phyloP scores from a whole-genome alignment of 2,113 vertebrate genomes.

The Hippoglossus stenolepis region DNA sequence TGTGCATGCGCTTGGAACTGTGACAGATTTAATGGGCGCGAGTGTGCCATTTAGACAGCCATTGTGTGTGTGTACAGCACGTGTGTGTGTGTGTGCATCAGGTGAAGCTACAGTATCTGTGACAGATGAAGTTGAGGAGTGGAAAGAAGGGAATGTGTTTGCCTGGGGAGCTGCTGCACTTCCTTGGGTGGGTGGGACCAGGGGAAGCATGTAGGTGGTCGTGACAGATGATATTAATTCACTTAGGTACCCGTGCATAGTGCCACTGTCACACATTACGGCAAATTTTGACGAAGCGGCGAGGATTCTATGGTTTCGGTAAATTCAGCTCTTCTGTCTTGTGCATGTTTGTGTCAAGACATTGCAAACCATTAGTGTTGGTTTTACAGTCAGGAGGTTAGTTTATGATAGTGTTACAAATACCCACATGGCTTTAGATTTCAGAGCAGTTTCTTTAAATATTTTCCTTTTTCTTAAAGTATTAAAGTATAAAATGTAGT shows the following conservation, averaged over 20 bases:
- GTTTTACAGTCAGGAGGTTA: too few relatives aligned
- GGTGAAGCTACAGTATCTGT: slow-evolving; percentile 53
- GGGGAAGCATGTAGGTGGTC: slow-evolving; percentile 58
- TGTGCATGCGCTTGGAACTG: slow-evolving; percentile 44
- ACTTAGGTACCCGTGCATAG: slow-evolving; percentile 67
- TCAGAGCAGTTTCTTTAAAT: too few relatives aligned
- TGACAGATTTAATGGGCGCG: slow-evolving; percentile 67
- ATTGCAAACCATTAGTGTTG: too few relatives aligned
- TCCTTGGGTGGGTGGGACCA: slow-evolving; percentile 66
- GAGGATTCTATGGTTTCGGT: slow-evolving; percentile 1
- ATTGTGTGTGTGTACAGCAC: slow-evolving; percentile 6
- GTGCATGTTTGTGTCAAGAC: too few relatives aligned
- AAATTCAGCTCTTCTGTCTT: slow-evolving; percentile 3
- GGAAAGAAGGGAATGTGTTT: slow-evolving; percentile 56
- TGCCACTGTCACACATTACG: slow-evolving; percentile 47
- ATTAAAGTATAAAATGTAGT: too few relatives aligned
- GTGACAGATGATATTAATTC: slow-evolving; percentile 80
- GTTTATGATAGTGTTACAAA: too few relatives aligned
- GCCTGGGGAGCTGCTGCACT: slow-evolving; percentile 58
- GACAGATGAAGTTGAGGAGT: slow-evolving; percentile 74
- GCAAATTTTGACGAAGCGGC: slow-evolving; percentile 48
- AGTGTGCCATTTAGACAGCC: slow-evolving; percentile 62
- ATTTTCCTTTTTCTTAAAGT: too few relatives aligned
- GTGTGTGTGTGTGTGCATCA: slow-evolving; percentile 30
- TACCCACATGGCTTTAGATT: too few relatives aligned